Evolutionary conservation across 2,888 invertebrate genomes (phyloP).

Genomic region (Chloromyia formosa): DNA sequence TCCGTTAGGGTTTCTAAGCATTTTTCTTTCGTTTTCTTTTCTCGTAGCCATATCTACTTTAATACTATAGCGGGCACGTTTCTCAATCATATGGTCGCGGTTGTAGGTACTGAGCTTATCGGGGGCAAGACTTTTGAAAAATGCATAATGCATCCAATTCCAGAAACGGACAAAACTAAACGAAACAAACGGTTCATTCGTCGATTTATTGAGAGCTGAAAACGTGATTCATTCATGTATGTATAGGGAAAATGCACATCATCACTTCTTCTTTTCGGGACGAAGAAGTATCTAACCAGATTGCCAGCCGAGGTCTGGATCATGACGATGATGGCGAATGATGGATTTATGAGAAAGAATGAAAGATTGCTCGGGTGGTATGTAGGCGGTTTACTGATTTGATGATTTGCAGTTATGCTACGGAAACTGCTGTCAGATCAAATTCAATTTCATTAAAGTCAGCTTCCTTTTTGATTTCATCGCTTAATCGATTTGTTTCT

Average conservation of each 20-base stretch:
- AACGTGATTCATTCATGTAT: neutral
- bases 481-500: neutral
- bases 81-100: too few relatives aligned
- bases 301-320: neutral
- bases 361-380: neutral
- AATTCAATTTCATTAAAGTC: neutral
- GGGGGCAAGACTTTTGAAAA: neutral
- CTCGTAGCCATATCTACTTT: too few relatives aligned
- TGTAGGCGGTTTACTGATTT: neutral
- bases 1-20: neutral
- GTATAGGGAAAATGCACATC: neutral
- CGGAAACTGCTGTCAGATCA: neutral
- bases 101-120: too few relatives aligned
- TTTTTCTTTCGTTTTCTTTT: too few relatives aligned
- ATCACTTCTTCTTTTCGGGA: neutral
- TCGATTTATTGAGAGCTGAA: neutral
- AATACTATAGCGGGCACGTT: too few relatives aligned
- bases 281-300: too few relatives aligned
- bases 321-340: neutral
- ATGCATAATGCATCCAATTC: slow-evolving; percentile 10
- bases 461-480: neutral
- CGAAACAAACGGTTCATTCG: slow-evolving; percentile 4
- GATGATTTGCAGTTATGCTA: neutral
- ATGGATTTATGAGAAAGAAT: slow-evolving; percentile 4
- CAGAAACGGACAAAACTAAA: neutral